Evolutionary conservation across 2,797 vertebrate species (phyloP), one percentile per base, ranked within the genome.

Genomic region (Amphiprion clarkii): DNA sequence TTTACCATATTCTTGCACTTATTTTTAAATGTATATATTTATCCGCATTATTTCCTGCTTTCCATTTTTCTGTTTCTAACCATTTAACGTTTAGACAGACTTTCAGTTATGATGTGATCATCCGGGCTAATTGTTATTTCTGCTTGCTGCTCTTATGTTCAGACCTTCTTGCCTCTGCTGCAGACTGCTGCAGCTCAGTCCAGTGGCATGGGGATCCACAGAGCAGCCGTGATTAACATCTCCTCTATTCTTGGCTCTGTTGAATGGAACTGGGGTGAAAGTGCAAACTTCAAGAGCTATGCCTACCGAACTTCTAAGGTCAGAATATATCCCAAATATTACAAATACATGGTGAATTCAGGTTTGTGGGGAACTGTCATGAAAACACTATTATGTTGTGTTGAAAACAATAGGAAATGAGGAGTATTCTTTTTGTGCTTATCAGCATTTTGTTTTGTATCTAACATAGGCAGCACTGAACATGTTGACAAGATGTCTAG

Each of bases 231-330:
- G 21, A 86, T 94, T 75, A 94, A 95, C 8, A 81, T 95, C 67
- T 95, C 94, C 11, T 95, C 93, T 4, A 13, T 86, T 0, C 79
- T 92, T 11, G 93, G 91, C 56, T 95, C 93, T 48, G 87, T 93
- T 67, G 70, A 93, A 57, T 76, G 87, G 0, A 91, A 89, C 76
- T 75, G 83, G 59, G 82, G 85, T 36, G 11, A 91, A 21, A 65
- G 23, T 0, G 78, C 75, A 62, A 0, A 36, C 58, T 81, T 86
- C 36, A 90, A 84, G 71, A 77, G 59, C 65, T 93, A 94, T 1
- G 76, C 90, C 2, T 95, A 94, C 84, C 83, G 92, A 70, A 90
- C 83, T 76, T 94, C 93, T 9, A 95, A 95, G 93, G 93, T 94
- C 23, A 75, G 62, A 42, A 10, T 7, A 16, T 16, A n/a, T 23